Conservation (phyloP, 2,113 vertebrate genomes). For the Eclectus roratus region DNA sequence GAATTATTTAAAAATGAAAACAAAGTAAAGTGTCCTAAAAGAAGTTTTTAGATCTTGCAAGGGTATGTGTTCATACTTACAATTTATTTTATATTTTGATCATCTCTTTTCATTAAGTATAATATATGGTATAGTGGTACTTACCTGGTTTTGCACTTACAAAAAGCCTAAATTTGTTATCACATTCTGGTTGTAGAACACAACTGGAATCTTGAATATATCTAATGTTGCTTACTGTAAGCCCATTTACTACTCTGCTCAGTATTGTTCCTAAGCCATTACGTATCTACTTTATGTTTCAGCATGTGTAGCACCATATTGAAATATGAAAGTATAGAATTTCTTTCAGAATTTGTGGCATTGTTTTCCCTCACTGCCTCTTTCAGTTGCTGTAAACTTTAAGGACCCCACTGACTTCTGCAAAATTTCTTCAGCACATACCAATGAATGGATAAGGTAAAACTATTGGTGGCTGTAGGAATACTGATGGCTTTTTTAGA, state of each 20-base stretch:
- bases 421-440: neutral
- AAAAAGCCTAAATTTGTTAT: neutral
- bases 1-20: neutral
- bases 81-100: neutral
- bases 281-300: neutral
- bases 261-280: neutral
- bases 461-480: neutral
- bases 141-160: neutral
- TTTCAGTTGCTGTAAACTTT: neutral
- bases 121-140: neutral
- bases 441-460: neutral
- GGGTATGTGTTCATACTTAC: rapidly evolving
- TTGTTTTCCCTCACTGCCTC: neutral
- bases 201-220: neutral
- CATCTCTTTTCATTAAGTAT: neutral
- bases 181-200: neutral
- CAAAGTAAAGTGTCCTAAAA: neutral
- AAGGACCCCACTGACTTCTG: rapidly evolving
- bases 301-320: neutral
- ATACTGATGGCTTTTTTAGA: neutral
- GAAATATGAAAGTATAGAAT: neutral
- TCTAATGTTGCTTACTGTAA: neutral
- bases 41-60: neutral
- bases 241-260: neutral
- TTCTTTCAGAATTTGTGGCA: neutral